Evolutionary conservation across 2,113 vertebrate genomes (phyloP), one percentile per base, ranked within the genome.

Genomic region (Pseudorhombus dupliciocellatus): DNA sequence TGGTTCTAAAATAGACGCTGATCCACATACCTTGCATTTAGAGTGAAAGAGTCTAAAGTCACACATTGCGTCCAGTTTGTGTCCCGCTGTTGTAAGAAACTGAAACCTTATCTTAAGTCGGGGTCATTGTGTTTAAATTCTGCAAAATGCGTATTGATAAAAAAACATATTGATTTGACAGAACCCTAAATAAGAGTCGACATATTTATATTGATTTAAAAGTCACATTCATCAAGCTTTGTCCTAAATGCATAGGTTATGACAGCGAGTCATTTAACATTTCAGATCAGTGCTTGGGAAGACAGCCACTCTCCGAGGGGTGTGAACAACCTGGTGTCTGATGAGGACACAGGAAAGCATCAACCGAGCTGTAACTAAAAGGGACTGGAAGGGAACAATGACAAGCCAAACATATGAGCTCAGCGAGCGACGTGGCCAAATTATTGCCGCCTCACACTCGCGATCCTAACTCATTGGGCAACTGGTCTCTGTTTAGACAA

Each of bases 391-490:
- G 60, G 51, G 73, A 87, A 92, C 92, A 94, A 92, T 90, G 89
- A 82, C 83, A 92, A 83, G 89, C 87, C 81, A 92, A 94, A 94
- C 93, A 94, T 64, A 93, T 94, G 93, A 94, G 87, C 87, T 94
- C 93, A 94, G 77, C 30, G 37, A 75, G 77, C 79, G 83, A 81
- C 58, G 42, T 34, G 66, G 80, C 40, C 87, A 86, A 83, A 89
- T 79, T 83, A 87, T 81, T 84, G 53, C 68, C 51, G 75, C 77
- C 84, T 86, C 81, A 80, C 84, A 84, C 80, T 79, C 70, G 74
- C 76, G 68, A 54, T 86, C 51, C 80, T 75, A 80, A 84, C 69
- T 74, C 77, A 63, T 31, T 61, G 81, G 75, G 72, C 64, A 76
- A 79, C 70, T 72, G 70, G 62, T 74, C 71, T 73, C 37, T 88